Evolutionary conservation across 2,797 vertebrate genomes (phyloP), one percentile per base, ranked within the genome.

Genomic region (Takifugu rubripes): DNA sequence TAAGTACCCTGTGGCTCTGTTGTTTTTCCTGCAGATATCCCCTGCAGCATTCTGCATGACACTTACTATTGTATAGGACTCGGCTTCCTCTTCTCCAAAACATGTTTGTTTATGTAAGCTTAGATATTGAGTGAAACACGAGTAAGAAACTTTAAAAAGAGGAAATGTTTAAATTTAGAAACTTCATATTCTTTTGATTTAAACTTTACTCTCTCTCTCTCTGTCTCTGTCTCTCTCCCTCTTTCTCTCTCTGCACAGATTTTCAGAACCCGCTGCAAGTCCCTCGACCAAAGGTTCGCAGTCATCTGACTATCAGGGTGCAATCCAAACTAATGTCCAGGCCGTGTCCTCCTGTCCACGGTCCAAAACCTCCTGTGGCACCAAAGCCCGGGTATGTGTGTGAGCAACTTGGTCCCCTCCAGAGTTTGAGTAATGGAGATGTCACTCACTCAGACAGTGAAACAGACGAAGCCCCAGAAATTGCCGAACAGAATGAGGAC

Each of bases 321-420:
- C 90, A 93, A 68, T 91, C 93, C 68, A 91, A 90, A 5, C 91
- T 93, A 82, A 92, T 92, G 82, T 89, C 94, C 80, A 92, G 84
- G 68, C 85, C 92, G 62, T 83, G 82, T 76, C 86, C 85, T 68
- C 81, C 88, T 78, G 86, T 90, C 26, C 86, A 89, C 85, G 93
- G 93, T 62, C 90, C 92, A 16, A 98, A 97, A 75, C 96, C 96
- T 86, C 93, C 93, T 42, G 92, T 96, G 1, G 93, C 94, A 66
- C 95, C 95, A 3, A 98, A 98, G 75, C 96, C 96, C 71, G 93
- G 88, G 75, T 81, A 93, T 62, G 81, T 89, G 11, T 57, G 79
- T 48, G 74, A 44, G 74, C 78, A 91, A 81, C 70, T 87, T 56
- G 88, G 81, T 69, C 75, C 92, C 66, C 73, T 88, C 49, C 90